These are phyloP conservation scores for Gavia stellata DNA, from an alignment of 2,113 vertebrate species.

Conservation along the genomic window DNA sequence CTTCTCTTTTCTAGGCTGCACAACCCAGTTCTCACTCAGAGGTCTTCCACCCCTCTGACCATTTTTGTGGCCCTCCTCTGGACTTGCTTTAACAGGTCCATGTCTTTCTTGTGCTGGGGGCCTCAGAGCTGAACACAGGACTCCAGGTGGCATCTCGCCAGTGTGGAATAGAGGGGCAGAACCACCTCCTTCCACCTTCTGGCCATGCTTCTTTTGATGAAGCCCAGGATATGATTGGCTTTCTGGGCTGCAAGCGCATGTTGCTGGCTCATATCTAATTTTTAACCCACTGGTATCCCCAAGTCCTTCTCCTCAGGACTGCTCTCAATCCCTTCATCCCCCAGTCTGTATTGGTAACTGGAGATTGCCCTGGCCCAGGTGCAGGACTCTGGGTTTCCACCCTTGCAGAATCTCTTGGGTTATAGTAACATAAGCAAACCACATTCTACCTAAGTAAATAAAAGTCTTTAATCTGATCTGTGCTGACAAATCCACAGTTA, in stretches of 20 bases:
- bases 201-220: background rate
- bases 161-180: background rate
- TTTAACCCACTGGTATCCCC: rapidly evolving
- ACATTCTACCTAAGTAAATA: background rate
- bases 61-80: background rate
- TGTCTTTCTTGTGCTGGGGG: background rate
- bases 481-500: background rate
- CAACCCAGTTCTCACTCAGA: background rate
- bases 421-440: background rate
- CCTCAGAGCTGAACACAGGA: background rate
- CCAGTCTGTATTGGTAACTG: background rate
- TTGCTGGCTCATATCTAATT: background rate
- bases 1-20: background rate
- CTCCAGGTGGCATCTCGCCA: background rate
- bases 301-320: background rate
- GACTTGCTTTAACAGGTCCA: background rate
- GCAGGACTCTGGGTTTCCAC: background rate
- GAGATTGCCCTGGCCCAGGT: background rate
- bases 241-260: background rate
- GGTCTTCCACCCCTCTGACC: background rate
- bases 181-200: background rate
- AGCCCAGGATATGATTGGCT: background rate
- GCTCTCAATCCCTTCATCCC: background rate
- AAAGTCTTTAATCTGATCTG: background rate
- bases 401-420: background rate